A percentile compares a stretch with the other conserved stretches of the same genome.
Evolutionary conservation across 2,888 invertebrate species (phyloP).

Genomic region (Nezara viridula): DNA sequence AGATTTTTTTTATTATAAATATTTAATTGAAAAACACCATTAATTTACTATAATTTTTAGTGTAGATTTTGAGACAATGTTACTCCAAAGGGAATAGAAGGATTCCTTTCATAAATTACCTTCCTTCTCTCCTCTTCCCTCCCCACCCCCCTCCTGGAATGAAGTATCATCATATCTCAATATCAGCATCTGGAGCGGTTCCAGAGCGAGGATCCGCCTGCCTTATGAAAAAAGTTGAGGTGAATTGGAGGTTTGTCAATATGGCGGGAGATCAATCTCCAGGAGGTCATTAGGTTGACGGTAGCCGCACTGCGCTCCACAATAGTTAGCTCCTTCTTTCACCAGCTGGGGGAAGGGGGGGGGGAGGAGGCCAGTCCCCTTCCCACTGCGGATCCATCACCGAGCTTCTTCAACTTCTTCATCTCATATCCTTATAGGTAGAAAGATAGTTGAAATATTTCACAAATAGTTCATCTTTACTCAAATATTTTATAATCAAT

Average conservation of each 20-base stretch:
- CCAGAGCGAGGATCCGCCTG: background rate
- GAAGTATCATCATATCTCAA: slow-evolving; percentile 42
- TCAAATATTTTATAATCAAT: too few relatives aligned
- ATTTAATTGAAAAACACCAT: too few relatives aligned
- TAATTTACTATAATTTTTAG: background rate
- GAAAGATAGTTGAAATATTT: too few relatives aligned
- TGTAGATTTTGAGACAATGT: background rate
- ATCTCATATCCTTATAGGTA: too few relatives aligned
- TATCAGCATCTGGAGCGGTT: slow-evolving; percentile 39
- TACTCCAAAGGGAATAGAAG: background rate
- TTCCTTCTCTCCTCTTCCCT: too few relatives aligned
- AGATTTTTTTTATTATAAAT: too few relatives aligned
- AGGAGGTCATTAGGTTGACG: slow-evolving; percentile 44
- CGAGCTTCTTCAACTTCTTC: background rate
- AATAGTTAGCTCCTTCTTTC: background rate
- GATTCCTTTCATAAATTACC: slow-evolving; percentile 12
- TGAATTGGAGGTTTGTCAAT: slow-evolving; percentile 49
- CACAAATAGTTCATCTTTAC: too few relatives aligned
- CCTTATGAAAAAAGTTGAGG: slow-evolving; percentile 48
- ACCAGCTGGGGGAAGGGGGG: background rate
- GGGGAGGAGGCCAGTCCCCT: background rate
- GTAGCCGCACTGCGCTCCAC: slow-evolving; percentile 44
- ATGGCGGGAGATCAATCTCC: slow-evolving; percentile 47
- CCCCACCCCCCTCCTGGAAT: background rate
- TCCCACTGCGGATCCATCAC: background rate